These are phyloP conservation scores for Manis pentadactyla DNA, from an alignment of 2,797 vertebrate species.

Conservation along the genomic window DNA sequence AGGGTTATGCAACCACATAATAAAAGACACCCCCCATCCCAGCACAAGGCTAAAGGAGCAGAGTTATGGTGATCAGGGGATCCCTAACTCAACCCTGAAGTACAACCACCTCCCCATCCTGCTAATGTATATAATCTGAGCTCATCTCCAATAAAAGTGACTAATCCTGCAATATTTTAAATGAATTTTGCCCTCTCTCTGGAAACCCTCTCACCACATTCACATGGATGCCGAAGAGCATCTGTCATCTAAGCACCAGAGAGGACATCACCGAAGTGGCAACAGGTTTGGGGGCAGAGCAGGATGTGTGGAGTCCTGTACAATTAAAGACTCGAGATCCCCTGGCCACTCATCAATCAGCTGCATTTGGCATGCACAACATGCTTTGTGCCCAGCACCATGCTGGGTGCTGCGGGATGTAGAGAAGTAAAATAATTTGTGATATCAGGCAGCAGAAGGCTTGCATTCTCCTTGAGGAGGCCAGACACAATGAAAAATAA, in stretches of 20 bases:
- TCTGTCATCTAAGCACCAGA: neutral
- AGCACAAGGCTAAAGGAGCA: neutral
- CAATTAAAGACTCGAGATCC: neutral
- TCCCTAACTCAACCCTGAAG: conserved; percentile 51
- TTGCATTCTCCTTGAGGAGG: neutral
- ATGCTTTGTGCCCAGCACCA: neutral
- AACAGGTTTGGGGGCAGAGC: neutral
- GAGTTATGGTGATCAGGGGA: conserved; percentile 13
- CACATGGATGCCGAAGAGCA: neutral
- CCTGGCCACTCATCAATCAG: neutral
- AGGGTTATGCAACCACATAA: neutral
- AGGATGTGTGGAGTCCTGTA: neutral
- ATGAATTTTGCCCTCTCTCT: neutral
- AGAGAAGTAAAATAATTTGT: neutral
- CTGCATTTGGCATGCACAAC: neutral
- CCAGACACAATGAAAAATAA: neutral
- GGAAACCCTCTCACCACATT: conserved; percentile 31
- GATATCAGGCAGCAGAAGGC: neutral
- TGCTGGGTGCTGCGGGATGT: too few relatives aligned
- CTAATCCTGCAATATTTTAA: conserved; percentile 11
- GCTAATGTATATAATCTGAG: neutral
- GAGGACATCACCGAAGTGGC: neutral
- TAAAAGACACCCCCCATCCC: neutral
- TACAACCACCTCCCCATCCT: neutral
- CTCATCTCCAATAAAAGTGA: conserved; percentile 33